Conservation (phyloP, 2,888 invertebrate genomes). For the Drosophila limbata region DNA sequence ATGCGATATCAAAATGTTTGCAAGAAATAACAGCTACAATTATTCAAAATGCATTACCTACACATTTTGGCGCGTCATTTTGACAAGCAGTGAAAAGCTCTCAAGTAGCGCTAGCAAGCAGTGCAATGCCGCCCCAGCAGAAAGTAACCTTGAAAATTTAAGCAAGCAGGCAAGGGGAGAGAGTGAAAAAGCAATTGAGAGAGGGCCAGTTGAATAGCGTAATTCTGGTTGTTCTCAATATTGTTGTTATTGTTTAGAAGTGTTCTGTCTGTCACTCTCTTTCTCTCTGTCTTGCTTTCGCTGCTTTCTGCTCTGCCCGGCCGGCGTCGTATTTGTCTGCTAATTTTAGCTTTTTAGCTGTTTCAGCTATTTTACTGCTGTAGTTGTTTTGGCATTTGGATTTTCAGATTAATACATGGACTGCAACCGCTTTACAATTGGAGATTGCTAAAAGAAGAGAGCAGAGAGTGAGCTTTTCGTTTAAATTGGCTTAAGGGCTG, state of each 20-base stretch:
- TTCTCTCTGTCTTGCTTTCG: constrained; percentile 6
- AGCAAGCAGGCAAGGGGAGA: constrained; percentile 2
- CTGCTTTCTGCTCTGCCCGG: constrained; percentile 51
- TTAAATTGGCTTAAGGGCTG: constrained; percentile 19
- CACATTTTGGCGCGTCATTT: constrained; percentile 33
- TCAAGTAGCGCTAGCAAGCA: constrained; percentile 40
- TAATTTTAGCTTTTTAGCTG: constrained; percentile 80
- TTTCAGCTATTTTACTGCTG: constrained; percentile 55
- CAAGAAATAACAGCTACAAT: constrained; percentile 8
- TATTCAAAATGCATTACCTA: constrained; percentile 31
- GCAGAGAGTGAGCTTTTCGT: constrained; percentile 11
- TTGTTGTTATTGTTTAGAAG: constrained; percentile 56
- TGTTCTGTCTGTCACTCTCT: constrained; percentile 10
- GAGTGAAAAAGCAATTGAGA: constrained; percentile 7
- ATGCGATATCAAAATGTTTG: constrained; percentile 4
- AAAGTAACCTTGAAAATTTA: constrained; percentile 63
- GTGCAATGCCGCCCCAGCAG: constrained; percentile 32
- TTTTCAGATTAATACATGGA: constrained; percentile 48
- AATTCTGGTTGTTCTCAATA: constrained; percentile 23
- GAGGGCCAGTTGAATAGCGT: constrained; percentile 10
- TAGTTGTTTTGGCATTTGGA: constrained; percentile 40
- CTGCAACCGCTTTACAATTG: constrained; percentile 25
- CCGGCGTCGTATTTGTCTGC: constrained; percentile 67
- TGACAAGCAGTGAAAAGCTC: constrained; percentile 39
- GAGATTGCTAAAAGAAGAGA: constrained; percentile 1